Evolutionary conservation across 2,113 vertebrate genomes (phyloP), one percentile per base, ranked within the genome.

Genomic region (Poecilia latipinna): DNA sequence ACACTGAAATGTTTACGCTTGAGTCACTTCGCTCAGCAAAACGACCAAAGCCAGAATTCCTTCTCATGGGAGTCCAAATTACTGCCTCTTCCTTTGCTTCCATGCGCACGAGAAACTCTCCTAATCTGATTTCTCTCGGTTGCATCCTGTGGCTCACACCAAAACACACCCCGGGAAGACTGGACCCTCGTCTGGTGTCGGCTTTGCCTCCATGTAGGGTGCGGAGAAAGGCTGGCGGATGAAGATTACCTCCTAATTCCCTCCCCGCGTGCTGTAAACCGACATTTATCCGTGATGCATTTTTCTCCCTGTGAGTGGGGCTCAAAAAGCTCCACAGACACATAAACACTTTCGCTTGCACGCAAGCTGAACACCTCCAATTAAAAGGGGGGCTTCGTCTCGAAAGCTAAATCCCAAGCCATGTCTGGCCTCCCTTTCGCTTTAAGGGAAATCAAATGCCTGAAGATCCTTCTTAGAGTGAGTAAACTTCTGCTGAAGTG

Each of bases 191-290:
- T 90, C 35, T 1, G 33, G 33, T 62, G 72, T 78, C 71, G 35
- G 54, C 72, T 75, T 32, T 22, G 61, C 69, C 75, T 87, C 68
- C 13, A 6, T 54, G 51, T 68, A 54, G 74, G 70, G 72, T 2
- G 61, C 8, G n/a, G 80, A 77, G 68, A 64, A 74, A 64, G 77
- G 74, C 65, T 78, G 8, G 8, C 8, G 74, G 78, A 77, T 80
- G 81, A 77, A 83, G 84, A 90, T 89, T 87, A 86, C 77, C 71
- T 77, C 70, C 73, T 83, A 87, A 90, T 82, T 86, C 89, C 81
- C 69, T 69, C 51, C 65, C 65, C 76, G 69, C 64, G 67, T 68
- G 82, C 79, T 68, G 68, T 28, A 75, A 75, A 39, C 78, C 88
- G 88, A 86, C 86, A 82, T 88, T 89, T 84, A 88, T 88, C 87